A percentile compares a stretch with the other conserved stretches of the same genome.
Conservation (phyloP, 1,140 invertebrate genomes). For the Stegodyphus mimosarum region DNA sequence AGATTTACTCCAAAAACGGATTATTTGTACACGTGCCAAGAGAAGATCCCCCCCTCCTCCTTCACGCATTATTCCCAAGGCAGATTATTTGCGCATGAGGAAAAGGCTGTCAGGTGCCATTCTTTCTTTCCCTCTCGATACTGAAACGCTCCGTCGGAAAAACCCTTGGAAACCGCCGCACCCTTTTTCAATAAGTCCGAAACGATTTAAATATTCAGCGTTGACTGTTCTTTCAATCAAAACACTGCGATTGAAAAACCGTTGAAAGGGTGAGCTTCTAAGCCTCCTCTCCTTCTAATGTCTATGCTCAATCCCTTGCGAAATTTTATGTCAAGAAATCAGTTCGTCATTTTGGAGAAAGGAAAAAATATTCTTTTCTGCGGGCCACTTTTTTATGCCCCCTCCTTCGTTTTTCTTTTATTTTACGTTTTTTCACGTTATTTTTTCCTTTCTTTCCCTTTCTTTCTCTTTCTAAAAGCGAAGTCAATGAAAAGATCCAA, state of each 20-base stretch:
- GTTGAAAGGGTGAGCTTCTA: slow-evolving; percentile 10
- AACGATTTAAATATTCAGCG: too few species aligned
- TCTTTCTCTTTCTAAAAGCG: slow-evolving; percentile 5
- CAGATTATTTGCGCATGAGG: too few species aligned
- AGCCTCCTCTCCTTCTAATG: background rate
- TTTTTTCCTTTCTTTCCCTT: slow-evolving; percentile 20
- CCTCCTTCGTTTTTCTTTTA: slow-evolving; percentile 13
- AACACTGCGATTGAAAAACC: background rate
- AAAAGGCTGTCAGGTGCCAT: too few species aligned
- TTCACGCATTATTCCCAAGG: too few species aligned
- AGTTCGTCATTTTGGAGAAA: slow-evolving; percentile 10
- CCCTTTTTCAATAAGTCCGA: too few species aligned
- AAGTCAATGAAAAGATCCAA: slow-evolving; percentile 29
- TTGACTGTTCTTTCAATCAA: too few species aligned
- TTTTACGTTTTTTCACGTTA: slow-evolving; percentile 2
- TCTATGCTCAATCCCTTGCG: slow-evolving; percentile 39
- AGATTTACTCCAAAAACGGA: too few species aligned
- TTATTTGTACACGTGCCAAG: too few species aligned
- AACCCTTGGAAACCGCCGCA: too few species aligned
- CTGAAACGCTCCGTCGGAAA: too few species aligned
- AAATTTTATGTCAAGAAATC: slow-evolving; percentile 32
- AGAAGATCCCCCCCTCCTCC: too few species aligned
- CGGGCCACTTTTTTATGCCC: background rate
- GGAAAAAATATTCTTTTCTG: background rate
- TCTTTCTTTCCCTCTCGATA: too few species aligned